Conservation (phyloP, 1,140 invertebrate genomes). For the Drosophila neocordata region DNA sequence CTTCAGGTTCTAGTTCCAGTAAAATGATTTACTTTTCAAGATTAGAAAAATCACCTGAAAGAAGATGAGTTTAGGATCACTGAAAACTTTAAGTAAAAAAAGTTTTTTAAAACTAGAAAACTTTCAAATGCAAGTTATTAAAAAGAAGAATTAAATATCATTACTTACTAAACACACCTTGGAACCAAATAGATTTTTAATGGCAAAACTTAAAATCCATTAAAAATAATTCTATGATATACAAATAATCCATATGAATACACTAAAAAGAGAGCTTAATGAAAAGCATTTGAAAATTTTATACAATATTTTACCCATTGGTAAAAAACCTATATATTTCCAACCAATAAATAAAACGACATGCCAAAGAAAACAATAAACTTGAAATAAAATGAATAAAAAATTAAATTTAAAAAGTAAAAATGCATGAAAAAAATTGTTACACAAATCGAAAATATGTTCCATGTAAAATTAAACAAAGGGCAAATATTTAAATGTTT, state of each 20-base stretch:
- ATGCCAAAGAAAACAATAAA: not conserved
- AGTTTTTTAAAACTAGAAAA: too few species aligned
- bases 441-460: conserved; percentile 1
- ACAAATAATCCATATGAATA: conserved; percentile 5
- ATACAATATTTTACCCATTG: conserved; percentile 22
- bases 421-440: not conserved
- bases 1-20: too few species aligned
- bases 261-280: conserved; percentile 34
- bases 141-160: too few species aligned
- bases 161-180: not conserved
- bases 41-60: too few species aligned
- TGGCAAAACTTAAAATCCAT: not conserved
- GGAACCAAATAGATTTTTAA: not conserved
- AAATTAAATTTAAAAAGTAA: not conserved
- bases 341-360: not conserved
- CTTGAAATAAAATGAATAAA: not conserved
- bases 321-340: conserved; percentile 32
- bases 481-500: conserved; percentile 3
- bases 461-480: not conserved
- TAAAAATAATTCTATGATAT: not conserved
- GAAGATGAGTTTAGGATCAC: too few species aligned
- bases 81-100: too few species aligned
- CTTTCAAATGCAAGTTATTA: too few species aligned
- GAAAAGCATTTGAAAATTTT: conserved; percentile 39
- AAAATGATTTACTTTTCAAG: too few species aligned